These are phyloP conservation scores for Andrena marginata DNA, from an alignment of 2,888 invertebrate genomes.

Conservation along the genomic window DNA sequence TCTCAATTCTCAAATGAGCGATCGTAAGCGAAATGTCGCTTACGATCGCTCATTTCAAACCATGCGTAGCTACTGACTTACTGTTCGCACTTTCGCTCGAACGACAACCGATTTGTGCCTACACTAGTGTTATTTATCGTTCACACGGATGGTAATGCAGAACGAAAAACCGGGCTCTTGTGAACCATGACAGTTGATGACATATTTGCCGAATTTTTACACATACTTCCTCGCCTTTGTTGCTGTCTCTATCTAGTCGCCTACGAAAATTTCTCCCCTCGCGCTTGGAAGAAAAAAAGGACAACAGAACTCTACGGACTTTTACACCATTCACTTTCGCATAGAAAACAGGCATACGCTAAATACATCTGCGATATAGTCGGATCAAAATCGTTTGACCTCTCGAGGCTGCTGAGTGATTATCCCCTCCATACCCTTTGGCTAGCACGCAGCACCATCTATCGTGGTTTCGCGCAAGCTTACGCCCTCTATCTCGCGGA, in stretches of 20 bases:
- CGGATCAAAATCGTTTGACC: not conserved
- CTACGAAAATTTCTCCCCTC: not conserved
- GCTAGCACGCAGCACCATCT: not conserved
- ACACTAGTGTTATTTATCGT: not conserved
- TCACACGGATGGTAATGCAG: no score
- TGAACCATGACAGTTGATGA: not conserved
- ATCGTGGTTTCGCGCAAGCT: not conserved
- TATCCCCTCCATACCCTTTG: not conserved
- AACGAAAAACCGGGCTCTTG: no score
- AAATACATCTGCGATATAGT: constrained; percentile 1
- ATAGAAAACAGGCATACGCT: constrained; percentile 27
- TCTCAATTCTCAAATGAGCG: not conserved
- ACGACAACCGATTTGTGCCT: not conserved
- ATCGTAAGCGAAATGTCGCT: no score
- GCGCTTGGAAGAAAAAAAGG: not conserved
- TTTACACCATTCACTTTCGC: constrained; percentile 7
- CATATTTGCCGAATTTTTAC: constrained; percentile 8
- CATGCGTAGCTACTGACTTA: not conserved
- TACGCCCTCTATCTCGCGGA: not conserved
- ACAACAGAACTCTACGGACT: not conserved
- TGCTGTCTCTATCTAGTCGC: not conserved
- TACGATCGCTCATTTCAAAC: not conserved
- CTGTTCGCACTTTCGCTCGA: not conserved
- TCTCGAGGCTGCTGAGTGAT: not conserved
- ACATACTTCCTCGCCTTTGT: constrained; percentile 9